phyloP scores from a whole-genome alignment of 1,140 invertebrate genomes.

The Sitobion miscanthi region DNA sequence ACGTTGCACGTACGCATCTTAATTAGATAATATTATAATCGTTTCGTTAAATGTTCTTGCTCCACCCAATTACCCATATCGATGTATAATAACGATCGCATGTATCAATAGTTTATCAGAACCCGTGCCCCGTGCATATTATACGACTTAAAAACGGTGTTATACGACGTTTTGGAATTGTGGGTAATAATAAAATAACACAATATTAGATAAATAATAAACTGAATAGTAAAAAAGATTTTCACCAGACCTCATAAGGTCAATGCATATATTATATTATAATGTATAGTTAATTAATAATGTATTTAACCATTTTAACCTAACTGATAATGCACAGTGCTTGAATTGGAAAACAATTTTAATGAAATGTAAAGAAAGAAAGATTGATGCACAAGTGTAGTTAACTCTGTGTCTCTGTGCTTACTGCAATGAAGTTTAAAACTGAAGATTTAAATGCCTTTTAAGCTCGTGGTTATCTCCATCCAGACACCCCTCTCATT shows the following conservation, averaged over 20 bases:
- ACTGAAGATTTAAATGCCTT: too few relatives aligned
- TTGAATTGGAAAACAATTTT: background rate
- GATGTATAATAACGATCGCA: background rate
- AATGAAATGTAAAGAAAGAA: background rate
- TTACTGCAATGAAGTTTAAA: too few relatives aligned
- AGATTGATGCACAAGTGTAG: background rate
- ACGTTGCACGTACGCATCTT: background rate
- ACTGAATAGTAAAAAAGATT: background rate
- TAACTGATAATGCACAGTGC: background rate
- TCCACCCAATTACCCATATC: background rate
- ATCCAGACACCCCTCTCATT: too few relatives aligned
- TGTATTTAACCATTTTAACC: too few relatives aligned
- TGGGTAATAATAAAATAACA: background rate
- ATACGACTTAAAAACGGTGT: background rate
- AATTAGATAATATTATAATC: conserved; percentile 8
- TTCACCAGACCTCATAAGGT: background rate
- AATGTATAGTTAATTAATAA: too few relatives aligned
- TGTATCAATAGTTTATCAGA: background rate
- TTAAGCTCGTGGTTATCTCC: too few relatives aligned
- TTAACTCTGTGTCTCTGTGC: too few relatives aligned
- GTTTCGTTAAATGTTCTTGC: background rate
- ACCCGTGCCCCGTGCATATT: background rate
- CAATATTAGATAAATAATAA: background rate
- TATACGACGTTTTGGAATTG: background rate
- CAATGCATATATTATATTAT: background rate